A percentile compares a stretch with the other conserved stretches of the same genome.
phyloP scores from a whole-genome alignment of 2,888 invertebrate species.

The Tenodera sinensis region DNA sequence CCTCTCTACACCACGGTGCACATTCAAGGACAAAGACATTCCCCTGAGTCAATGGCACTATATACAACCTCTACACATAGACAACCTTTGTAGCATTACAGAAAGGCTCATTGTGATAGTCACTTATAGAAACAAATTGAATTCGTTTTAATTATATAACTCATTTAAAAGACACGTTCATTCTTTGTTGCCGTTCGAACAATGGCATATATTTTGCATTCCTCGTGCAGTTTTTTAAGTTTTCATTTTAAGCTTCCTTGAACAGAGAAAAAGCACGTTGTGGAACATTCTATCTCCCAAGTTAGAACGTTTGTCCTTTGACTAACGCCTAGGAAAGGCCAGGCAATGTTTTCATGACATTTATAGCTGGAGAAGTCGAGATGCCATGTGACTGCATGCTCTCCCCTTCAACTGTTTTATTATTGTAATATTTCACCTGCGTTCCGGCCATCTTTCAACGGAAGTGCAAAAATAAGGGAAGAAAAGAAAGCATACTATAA shows the following conservation, averaged over 20 bases:
- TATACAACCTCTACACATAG: no score
- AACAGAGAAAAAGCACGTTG: neutral
- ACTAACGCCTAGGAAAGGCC: neutral
- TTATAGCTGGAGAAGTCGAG: neutral
- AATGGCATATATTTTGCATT: no score
- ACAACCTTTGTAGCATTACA: no score
- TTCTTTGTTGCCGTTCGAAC: no score
- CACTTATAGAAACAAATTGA: no score
- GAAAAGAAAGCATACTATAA: neutral
- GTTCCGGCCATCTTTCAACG: neutral
- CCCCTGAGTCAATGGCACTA: no score
- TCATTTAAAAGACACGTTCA: no score
- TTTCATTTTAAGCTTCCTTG: neutral
- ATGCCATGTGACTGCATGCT: neutral
- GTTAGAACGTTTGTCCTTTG: neutral
- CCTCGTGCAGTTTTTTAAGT: neutral
- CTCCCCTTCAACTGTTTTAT: neutral
- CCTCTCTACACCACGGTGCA: no score
- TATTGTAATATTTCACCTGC: neutral
- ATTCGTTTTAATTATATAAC: no score
- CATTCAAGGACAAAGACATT: no score
- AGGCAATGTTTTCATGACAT: neutral
- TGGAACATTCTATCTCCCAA: neutral
- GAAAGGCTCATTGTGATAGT: no score
- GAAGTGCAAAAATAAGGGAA: neutral